Conservation (phyloP, 2,888 invertebrate genomes). For the Diploptera punctata region DNA sequence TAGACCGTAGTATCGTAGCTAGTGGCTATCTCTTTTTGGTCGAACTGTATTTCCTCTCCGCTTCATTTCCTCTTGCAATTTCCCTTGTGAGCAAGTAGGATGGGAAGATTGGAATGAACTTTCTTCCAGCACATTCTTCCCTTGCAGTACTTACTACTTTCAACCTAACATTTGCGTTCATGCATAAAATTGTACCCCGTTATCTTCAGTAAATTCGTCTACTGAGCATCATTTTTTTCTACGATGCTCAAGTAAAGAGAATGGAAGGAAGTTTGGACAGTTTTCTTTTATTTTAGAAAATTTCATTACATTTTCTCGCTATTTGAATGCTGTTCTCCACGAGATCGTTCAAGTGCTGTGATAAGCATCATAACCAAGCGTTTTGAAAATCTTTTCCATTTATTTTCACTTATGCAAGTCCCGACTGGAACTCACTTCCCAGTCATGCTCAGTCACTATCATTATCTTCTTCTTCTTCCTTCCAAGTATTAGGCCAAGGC, state of each 20-base stretch:
- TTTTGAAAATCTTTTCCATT: neutral
- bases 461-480: too few relatives aligned
- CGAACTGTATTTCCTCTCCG: neutral
- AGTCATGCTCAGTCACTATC: too few relatives aligned
- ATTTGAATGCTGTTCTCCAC: neutral
- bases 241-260: neutral
- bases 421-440: too few relatives aligned
- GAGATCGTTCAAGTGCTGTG: neutral
- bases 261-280: neutral
- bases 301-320: neutral
- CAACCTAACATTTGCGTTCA: slow-evolving; percentile 22
- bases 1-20: too few relatives aligned
- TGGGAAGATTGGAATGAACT: slow-evolving; percentile 18
- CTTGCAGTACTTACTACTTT: slow-evolving; percentile 3
- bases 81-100: neutral
- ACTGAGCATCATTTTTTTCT: neutral
- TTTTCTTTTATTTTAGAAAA: neutral
- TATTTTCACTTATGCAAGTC: too few relatives aligned
- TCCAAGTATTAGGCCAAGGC: too few relatives aligned
- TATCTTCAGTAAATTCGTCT: slow-evolving; percentile 28
- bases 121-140: slow-evolving; percentile 21
- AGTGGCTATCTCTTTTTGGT: neutral
- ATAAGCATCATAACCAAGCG: neutral
- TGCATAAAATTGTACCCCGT: slow-evolving; percentile 31
- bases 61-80: neutral